A percentile compares a stretch with the other conserved stretches of the same genome.
Evolutionary conservation across 1,140 invertebrate species (phyloP).

Genomic region (Luehdorfia chinensis): DNA sequence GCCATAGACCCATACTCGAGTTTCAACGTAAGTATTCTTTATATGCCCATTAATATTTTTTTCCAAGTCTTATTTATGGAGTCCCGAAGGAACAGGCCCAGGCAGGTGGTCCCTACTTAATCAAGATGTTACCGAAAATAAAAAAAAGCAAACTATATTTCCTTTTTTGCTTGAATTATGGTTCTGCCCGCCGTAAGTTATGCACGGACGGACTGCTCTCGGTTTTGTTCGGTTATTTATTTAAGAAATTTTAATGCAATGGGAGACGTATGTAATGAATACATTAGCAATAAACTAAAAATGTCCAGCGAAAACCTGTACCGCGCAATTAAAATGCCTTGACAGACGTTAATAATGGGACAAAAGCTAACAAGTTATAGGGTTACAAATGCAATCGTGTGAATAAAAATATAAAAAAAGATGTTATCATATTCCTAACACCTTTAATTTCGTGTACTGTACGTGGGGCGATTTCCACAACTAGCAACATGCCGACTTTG

Average conservation of each 20-base stretch:
- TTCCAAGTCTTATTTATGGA: conserved; percentile 62
- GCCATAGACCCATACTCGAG: conserved; percentile 50
- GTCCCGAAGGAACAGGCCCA: conserved; percentile 47
- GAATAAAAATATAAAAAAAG: background rate
- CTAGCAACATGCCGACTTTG: no score
- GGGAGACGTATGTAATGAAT: conserved; percentile 70
- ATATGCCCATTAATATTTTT: conserved; percentile 67
- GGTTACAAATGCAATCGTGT: background rate
- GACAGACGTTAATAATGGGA: conserved; percentile 49
- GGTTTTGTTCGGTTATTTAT: conserved; percentile 65
- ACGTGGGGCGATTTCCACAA: no score
- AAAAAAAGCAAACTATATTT: conserved; percentile 65
- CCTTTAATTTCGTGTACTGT: no score
- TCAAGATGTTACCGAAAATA: conserved; percentile 74
- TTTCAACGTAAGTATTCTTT: conserved; percentile 61
- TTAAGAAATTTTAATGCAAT: conserved; percentile 61
- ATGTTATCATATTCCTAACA: background rate
- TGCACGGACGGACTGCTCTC: conserved; percentile 33
- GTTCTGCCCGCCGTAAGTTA: conserved; percentile 62
- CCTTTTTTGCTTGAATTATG: conserved; percentile 68
- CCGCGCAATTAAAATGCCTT: conserved; percentile 46
- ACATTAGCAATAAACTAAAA: conserved; percentile 65
- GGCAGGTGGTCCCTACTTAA: conserved; percentile 75
- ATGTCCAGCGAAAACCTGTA: conserved; percentile 43
- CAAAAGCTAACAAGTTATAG: conserved; percentile 12